Evolutionary conservation across 2,888 invertebrate species (phyloP).

Genomic region (Alcis repandata): DNA sequence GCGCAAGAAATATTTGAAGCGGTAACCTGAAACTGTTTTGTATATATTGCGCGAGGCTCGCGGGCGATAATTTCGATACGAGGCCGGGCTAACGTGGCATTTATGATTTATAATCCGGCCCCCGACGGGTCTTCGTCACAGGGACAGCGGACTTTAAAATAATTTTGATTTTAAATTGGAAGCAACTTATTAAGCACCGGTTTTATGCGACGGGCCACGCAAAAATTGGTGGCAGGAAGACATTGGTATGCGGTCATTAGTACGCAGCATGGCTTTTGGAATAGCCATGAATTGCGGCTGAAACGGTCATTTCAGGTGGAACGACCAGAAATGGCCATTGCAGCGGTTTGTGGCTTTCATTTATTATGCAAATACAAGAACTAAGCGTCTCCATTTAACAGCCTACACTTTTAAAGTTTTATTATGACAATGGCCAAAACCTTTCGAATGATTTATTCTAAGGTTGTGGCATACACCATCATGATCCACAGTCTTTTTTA

Average conservation of each 20-base stretch:
- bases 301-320: background rate
- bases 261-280: conserved; percentile 20
- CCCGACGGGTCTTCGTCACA: conserved; percentile 75
- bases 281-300: conserved; percentile 21
- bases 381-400: background rate
- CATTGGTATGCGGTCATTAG: conserved; percentile 36
- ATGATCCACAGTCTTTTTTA: too few species aligned
- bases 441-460: too few species aligned
- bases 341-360: background rate
- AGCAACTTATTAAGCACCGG: conserved; percentile 75
- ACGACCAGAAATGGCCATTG: too few species aligned
- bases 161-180: conserved; percentile 82
- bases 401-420: background rate
- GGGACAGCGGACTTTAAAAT: conserved; percentile 79
- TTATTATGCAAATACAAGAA: background rate
- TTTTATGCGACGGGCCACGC: conserved; percentile 72
- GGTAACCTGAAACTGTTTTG: conserved; percentile 82
- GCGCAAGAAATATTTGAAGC: conserved; percentile 76
- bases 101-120: conserved; percentile 85
- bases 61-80: conserved; percentile 82
- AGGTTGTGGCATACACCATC: too few species aligned
- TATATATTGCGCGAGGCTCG: conserved; percentile 76
- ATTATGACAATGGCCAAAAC: too few species aligned
- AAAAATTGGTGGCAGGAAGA: conserved; percentile 53
- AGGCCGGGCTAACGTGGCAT: conserved; percentile 77